Percentiles rank a stretch among this genome's conserved stretches.
phyloP scores from a whole-genome alignment of 2,797 vertebrate genomes.

The Lutjanus argentimaculatus region DNA sequence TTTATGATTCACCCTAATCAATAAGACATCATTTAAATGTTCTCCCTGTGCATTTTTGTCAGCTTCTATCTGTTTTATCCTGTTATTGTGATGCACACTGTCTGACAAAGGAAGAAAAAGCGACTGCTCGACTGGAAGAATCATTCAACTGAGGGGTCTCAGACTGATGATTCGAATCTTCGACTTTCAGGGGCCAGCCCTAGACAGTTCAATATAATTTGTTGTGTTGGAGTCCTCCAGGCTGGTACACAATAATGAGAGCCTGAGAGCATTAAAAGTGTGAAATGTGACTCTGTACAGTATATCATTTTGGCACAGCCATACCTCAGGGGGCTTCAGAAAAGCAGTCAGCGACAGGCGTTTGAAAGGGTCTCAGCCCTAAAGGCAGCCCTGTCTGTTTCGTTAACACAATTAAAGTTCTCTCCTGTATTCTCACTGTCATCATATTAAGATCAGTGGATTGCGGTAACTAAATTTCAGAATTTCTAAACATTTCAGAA shows the following conservation, averaged over 20 bases:
- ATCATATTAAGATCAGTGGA: constrained; percentile 3
- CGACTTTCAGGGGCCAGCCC: too few relatives aligned
- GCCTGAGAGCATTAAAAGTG: constrained; percentile 39
- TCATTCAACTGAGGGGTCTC: too few relatives aligned
- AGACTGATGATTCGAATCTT: too few relatives aligned
- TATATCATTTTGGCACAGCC: constrained; percentile 28
- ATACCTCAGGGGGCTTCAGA: constrained; percentile 25
- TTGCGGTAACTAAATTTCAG: background rate
- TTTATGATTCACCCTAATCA: too few relatives aligned
- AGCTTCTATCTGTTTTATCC: too few relatives aligned
- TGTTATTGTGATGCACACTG: too few relatives aligned
- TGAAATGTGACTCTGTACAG: constrained; percentile 26
- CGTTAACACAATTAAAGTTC: constrained; percentile 29
- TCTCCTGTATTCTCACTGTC: constrained; percentile 5
- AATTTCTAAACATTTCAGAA: constrained; percentile 14
- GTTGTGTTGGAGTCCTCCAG: background rate
- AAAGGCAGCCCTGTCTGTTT: constrained; percentile 28
- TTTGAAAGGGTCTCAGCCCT: constrained; percentile 31
- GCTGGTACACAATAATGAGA: constrained; percentile 48
- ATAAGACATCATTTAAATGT: too few relatives aligned
- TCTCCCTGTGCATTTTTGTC: too few relatives aligned
- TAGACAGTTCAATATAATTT: background rate
- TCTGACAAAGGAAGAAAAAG: too few relatives aligned
- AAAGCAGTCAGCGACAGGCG: constrained; percentile 30
- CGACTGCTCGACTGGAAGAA: too few relatives aligned